Conservation (phyloP, 2,113 vertebrate species). For the Grantiella picta region DNA sequence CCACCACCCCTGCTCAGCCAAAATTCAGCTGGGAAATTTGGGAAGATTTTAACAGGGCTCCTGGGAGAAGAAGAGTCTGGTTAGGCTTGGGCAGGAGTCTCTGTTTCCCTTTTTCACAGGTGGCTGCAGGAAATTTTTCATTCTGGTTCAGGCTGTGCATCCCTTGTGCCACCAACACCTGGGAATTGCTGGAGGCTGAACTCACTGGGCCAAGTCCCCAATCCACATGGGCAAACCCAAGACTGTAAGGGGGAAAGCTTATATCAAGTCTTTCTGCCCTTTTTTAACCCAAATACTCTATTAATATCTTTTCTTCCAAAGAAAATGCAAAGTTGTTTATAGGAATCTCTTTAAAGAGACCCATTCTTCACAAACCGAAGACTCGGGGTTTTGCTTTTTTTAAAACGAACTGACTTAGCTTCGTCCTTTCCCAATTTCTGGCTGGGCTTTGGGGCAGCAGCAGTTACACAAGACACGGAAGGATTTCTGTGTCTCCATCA, state of each 20-base stretch:
- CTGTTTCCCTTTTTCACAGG: not conserved
- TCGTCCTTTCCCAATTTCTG: not conserved
- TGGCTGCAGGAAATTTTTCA: not conserved
- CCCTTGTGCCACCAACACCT: not conserved
- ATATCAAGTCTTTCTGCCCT: not conserved
- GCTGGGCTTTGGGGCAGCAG: not conserved
- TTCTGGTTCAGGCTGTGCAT: not conserved
- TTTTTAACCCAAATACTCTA: not conserved
- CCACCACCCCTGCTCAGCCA: not conserved
- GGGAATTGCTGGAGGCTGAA: not conserved
- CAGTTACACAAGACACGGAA: not conserved
- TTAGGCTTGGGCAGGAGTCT: not conserved
- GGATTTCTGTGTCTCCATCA: conserved; percentile 21
- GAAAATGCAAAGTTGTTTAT: not conserved
- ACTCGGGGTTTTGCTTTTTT: not conserved
- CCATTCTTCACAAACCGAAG: not conserved
- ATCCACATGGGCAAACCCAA: not conserved
- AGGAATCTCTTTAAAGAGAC: not conserved
- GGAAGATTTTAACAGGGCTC: not conserved
- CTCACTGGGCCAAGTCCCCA: not conserved
- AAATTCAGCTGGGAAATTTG: not conserved
- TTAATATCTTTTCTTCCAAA: not conserved
- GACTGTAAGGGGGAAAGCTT: not conserved
- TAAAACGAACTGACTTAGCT: not conserved
- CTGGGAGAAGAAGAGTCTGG: not conserved